phyloP scores from a whole-genome alignment of 2,888 invertebrate genomes.

The Xestia ashworthii region DNA sequence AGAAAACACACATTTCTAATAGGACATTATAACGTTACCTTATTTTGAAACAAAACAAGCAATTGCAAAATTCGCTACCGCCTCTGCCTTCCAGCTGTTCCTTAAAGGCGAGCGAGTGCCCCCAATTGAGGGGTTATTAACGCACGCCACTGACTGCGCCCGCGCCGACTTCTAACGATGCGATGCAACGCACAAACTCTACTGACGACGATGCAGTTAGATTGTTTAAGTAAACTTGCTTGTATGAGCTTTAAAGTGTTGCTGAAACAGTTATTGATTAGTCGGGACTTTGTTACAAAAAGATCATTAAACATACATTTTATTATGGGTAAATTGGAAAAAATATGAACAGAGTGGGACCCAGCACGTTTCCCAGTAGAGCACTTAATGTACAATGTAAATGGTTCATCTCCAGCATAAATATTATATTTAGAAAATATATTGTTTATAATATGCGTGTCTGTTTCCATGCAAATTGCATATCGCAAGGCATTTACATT shows the following conservation, averaged over 20 bases:
- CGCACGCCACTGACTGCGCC: conserved; percentile 73
- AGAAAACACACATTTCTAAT: not conserved
- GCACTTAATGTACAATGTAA: not conserved
- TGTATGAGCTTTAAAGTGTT: conserved; percentile 36
- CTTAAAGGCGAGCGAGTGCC: conserved; percentile 73
- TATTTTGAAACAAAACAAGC: not conserved
- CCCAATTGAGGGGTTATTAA: conserved; percentile 85
- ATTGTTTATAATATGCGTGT: not conserved
- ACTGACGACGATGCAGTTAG: conserved; percentile 58
- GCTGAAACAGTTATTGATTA: conserved; percentile 24
- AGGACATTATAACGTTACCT: not conserved
- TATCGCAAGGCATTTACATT: not conserved
- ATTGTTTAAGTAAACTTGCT: conserved; percentile 53
- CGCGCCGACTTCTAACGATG: conserved; percentile 74
- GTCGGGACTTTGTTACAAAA: not conserved
- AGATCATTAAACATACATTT: not conserved
- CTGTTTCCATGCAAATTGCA: not conserved
- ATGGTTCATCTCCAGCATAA: not conserved
- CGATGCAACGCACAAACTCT: conserved; percentile 69
- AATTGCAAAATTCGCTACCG: conserved; percentile 41
- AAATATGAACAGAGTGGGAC: not conserved
- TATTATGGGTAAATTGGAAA: not conserved
- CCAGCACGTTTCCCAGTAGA: not conserved
- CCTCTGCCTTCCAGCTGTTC: conserved; percentile 21
- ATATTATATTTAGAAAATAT: no score